Conservation (phyloP, 2,888 invertebrate species). For the Leucoma salicis region DNA sequence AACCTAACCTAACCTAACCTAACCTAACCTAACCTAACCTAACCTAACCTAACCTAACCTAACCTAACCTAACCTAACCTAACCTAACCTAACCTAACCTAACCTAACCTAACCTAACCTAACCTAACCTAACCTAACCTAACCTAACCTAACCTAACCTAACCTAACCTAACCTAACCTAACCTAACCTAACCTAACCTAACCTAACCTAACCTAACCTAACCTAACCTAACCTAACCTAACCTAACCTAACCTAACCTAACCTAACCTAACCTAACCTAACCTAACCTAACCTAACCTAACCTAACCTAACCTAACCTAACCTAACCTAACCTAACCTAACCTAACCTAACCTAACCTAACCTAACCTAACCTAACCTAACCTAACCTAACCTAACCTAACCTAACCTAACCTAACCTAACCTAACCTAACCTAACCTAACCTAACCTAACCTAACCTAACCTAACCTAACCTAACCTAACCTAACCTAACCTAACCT, state of each 20-base stretch:
- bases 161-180: constrained; percentile 23
- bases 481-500: constrained; percentile 28
- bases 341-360: constrained; percentile 33
- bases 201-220: constrained; percentile 20
- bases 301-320: constrained; percentile 29
- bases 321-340: constrained; percentile 26
- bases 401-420: constrained; percentile 26
- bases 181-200: constrained; percentile 16
- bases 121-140: constrained; percentile 27
- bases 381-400: constrained; percentile 17
- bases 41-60: constrained; percentile 19
- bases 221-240: constrained; percentile 22
- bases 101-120: constrained; percentile 26
- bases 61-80: constrained; percentile 20
- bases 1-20: constrained; percentile 14
- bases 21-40: constrained; percentile 17
- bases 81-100: constrained; percentile 17
- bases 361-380: constrained; percentile 26
- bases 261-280: constrained; percentile 20
- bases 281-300: constrained; percentile 29
- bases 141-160: constrained; percentile 25
- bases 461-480: constrained; percentile 27
- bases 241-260: constrained; percentile 17
- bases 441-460: constrained; percentile 20
- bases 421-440: constrained; percentile 23